Conservation (phyloP, 2,113 vertebrate species). For the Struthidea cinerea region DNA sequence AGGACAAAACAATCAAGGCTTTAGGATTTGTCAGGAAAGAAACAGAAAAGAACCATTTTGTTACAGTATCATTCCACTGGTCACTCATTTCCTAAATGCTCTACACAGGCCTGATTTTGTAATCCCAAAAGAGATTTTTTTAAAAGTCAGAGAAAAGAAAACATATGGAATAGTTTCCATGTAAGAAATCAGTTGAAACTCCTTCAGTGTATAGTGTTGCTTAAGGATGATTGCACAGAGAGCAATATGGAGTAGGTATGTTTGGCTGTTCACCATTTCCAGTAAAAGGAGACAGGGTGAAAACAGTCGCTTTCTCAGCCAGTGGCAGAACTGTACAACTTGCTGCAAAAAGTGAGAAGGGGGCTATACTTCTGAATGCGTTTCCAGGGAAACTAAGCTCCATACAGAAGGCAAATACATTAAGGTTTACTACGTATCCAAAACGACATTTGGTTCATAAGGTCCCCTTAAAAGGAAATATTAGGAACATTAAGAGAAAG, state of each 20-base stretch:
- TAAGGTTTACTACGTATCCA: not conserved
- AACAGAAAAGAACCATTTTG: not conserved
- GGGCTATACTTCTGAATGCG: not conserved
- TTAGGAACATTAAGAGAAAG: not conserved
- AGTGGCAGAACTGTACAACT: not conserved
- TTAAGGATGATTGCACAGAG: not conserved
- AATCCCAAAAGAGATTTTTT: not conserved
- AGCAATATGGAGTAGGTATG: not conserved
- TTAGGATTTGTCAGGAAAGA: not conserved
- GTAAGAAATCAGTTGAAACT: not conserved
- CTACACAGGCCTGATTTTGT: not conserved
- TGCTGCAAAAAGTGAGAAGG: not conserved
- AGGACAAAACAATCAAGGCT: not conserved
- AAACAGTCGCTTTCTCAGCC: not conserved
- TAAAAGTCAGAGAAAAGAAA: not conserved
- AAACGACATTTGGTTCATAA: not conserved
- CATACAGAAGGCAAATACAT: not conserved
- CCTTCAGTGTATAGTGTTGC: not conserved
- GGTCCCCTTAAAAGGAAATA: not conserved
- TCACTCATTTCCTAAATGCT: not conserved
- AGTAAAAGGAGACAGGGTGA: not conserved
- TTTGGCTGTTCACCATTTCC: not conserved
- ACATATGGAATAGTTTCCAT: not conserved
- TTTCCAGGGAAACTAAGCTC: not conserved
- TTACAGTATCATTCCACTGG: not conserved